Base-by-base conservation (phyloP, 1,140 invertebrate species). In the Himalopsyche phryganea region DNA sequence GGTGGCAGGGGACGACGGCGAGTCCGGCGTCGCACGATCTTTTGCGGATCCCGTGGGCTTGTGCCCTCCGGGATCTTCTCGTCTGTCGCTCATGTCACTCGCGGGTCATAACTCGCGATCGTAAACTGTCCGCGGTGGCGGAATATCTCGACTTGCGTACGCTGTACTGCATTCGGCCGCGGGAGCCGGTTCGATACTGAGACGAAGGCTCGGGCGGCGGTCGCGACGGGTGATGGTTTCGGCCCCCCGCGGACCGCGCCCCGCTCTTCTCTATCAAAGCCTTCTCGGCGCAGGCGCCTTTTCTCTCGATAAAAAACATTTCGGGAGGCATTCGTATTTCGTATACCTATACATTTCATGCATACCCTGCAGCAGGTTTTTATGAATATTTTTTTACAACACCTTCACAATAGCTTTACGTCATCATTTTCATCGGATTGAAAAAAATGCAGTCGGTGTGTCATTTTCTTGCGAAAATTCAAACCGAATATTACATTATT, bases 151-250 rank as follows among this genome's bases (percentile, higher is more conserved):
- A 18, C 9, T 28, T 9, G 6, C 17, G 44, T 46, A n/a, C 13
- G 44, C 6, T 5, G 17, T 14, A 5, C 11, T 46, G 58, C 58
- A 61, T 68, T 63, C 60, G 66, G 65, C 65, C 73, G 74, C 74
- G 76, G 66, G 62, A 60, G 75, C 71, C 74, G 73, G 76, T 74
- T 79, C 77, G 74, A 78, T 79, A 79, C 77, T 77, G 69, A 66
- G 63, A 60, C 33, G 52, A 28, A 56, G 54, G 54, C 19, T 48
- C 46, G 36, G 54, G 52, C 52, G 65, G 60, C 38, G 50, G 55
- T 23, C 42, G 45, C 20, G 47, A 35, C 33, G 14, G 11, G 10
- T 14, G 32, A 14, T 1, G 14, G n/a, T 15, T 0, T 18, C 23
- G 9, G 61, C 66, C 28, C 40, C 58, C 51, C 19, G 1, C 36